phyloP scores from a whole-genome alignment of 2,888 invertebrate genomes.

The Megaustenia siamemsis region DNA sequence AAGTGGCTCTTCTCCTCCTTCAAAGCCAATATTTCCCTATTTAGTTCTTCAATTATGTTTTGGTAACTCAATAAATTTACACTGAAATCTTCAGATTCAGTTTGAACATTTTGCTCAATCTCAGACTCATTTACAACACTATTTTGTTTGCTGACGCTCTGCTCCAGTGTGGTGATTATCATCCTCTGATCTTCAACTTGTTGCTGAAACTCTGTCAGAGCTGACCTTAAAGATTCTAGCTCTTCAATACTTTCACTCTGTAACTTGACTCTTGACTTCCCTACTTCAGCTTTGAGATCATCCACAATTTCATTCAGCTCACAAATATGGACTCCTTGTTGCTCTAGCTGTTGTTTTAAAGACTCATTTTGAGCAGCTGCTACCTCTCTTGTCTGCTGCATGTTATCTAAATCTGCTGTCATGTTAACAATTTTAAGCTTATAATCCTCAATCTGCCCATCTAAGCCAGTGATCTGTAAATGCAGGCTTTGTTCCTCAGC shows the following conservation, averaged over 20 bases:
- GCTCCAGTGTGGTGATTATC: constrained; percentile 33
- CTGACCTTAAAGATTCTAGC: constrained; percentile 54
- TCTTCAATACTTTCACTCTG: constrained; percentile 55
- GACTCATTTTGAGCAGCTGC: constrained; percentile 1
- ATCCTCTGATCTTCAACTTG: constrained; percentile 48
- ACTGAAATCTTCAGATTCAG: constrained; percentile 31
- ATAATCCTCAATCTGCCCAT: constrained; percentile 43
- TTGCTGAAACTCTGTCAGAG: constrained; percentile 53
- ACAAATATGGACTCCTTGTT: constrained; percentile 33
- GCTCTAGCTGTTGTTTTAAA: constrained; percentile 27
- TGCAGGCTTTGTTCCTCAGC: constrained; percentile 34
- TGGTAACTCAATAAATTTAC: constrained; percentile 36
- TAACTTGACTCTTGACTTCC: constrained; percentile 25
- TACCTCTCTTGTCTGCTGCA: constrained; percentile 12
- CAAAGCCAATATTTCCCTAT: constrained; percentile 48
- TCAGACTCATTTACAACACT: constrained; percentile 15
- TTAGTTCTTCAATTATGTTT: constrained; percentile 45
- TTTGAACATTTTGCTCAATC: constrained; percentile 2
- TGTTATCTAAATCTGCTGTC: constrained; percentile 33
- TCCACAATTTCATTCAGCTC: constrained; percentile 45
- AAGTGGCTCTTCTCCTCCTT: constrained; percentile 54
- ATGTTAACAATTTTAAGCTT: constrained; percentile 42
- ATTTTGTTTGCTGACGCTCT: constrained; percentile 7
- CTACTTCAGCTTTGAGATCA: constrained; percentile 44
- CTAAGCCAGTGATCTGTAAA: constrained; percentile 45